phyloP scores from a whole-genome alignment of 1,140 invertebrate species.

The Cyrtorhinus lividipennis region DNA sequence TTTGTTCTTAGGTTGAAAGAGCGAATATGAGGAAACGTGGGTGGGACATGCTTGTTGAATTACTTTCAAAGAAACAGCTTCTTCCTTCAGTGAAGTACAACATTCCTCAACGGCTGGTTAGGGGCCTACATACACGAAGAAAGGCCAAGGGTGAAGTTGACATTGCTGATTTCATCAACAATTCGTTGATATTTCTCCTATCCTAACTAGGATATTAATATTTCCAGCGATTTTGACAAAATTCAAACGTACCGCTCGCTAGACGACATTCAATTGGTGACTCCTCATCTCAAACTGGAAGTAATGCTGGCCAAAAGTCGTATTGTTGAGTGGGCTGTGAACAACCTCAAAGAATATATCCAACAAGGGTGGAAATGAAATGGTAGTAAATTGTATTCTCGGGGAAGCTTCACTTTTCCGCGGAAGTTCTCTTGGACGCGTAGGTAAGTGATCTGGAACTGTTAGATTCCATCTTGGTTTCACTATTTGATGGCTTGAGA shows the following conservation, averaged over 20 bases:
- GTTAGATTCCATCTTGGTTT: too few species aligned
- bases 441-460: too few species aligned
- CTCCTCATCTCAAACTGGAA: constrained; percentile 58
- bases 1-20: constrained; percentile 45
- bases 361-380: constrained; percentile 34
- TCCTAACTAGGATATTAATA: too few species aligned
- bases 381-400: constrained; percentile 19
- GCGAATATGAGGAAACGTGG: constrained; percentile 58
- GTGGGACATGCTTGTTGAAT: constrained; percentile 48
- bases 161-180: too few species aligned
- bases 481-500: too few species aligned
- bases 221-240: neutral
- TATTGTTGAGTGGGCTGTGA: constrained; percentile 55
- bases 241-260: constrained; percentile 37
- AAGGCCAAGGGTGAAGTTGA: neutral
- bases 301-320: constrained; percentile 54
- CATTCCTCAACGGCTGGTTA: constrained; percentile 64
- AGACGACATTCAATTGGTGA: constrained; percentile 53
- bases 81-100: constrained; percentile 63
- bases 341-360: constrained; percentile 39
- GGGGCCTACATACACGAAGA: constrained; percentile 30
- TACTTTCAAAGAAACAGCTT: constrained; percentile 50
- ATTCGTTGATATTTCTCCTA: too few species aligned
- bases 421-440: constrained; percentile 30
- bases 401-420: constrained; percentile 20